These are phyloP conservation scores for Falco peregrinus DNA, from an alignment of 2,797 vertebrate species.

Conservation along the genomic window DNA sequence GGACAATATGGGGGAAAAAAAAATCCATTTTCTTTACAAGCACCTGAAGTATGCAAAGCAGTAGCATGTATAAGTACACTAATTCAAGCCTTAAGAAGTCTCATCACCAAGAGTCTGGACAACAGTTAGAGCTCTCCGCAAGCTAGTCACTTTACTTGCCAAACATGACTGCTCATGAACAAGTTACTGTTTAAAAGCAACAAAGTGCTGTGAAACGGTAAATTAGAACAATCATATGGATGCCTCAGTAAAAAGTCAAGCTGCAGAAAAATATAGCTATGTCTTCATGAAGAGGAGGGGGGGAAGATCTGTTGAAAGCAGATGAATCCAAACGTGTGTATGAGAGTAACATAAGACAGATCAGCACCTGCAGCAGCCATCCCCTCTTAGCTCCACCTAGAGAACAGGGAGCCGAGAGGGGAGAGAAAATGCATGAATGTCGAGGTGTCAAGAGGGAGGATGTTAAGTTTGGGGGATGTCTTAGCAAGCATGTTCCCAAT, in stretches of 20 bases:
- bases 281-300: background rate
- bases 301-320: background rate
- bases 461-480: background rate
- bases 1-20: background rate
- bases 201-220: background rate
- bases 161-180: background rate
- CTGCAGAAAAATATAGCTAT: background rate
- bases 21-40: background rate
- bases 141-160: background rate
- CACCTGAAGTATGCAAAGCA: background rate
- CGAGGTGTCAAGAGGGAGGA: background rate
- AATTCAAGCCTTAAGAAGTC: background rate
- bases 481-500: background rate
- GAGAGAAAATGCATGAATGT: background rate
- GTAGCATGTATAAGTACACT: background rate
- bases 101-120: background rate
- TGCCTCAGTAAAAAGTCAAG: background rate
- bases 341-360: background rate
- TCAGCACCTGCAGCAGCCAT: background rate
- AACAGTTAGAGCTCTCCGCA: background rate
- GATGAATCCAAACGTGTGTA: background rate
- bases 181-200: background rate
- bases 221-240: fast-evolving
- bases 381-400: background rate
- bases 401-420: background rate